These are phyloP conservation scores for Strix uralensis DNA, from an alignment of 2,113 vertebrate genomes.

Conservation along the genomic window DNA sequence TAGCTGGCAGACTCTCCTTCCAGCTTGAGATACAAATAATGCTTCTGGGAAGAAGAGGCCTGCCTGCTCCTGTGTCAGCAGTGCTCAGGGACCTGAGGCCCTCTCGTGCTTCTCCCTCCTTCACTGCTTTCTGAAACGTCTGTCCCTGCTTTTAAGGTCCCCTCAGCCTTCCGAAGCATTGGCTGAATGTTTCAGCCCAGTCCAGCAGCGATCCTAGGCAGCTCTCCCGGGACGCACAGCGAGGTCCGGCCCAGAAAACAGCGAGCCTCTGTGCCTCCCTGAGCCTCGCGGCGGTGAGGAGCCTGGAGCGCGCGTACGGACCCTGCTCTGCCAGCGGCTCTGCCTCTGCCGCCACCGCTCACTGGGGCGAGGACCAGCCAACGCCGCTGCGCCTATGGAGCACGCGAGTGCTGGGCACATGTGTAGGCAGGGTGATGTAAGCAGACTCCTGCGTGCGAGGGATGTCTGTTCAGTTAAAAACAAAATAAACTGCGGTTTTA, in stretches of 20 bases:
- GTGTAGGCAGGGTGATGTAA: neutral
- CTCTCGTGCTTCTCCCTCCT: neutral
- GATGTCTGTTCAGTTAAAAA: neutral
- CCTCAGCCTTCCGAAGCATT: neutral
- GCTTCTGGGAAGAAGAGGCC: neutral
- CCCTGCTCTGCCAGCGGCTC: neutral
- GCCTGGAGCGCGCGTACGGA: too few species aligned
- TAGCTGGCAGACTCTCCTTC: neutral
- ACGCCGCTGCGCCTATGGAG: neutral
- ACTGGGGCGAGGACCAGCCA: neutral
- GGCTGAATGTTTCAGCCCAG: neutral
- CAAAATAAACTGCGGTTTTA: neutral
- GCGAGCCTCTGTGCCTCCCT: neutral
- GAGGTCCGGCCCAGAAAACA: neutral
- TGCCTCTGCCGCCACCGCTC: neutral
- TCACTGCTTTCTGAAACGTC: neutral
- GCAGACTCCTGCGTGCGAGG: neutral
- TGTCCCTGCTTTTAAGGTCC: neutral
- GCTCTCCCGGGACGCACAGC: neutral
- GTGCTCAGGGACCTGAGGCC: neutral
- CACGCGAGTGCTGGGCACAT: fast-evolving
- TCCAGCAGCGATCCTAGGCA: neutral
- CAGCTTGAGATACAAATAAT: neutral
- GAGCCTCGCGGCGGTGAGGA: neutral
- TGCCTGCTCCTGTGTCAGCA: neutral